These are phyloP conservation scores for Neodiprion virginianus DNA, from an alignment of 1,140 invertebrate genomes.

Conservation along the genomic window DNA sequence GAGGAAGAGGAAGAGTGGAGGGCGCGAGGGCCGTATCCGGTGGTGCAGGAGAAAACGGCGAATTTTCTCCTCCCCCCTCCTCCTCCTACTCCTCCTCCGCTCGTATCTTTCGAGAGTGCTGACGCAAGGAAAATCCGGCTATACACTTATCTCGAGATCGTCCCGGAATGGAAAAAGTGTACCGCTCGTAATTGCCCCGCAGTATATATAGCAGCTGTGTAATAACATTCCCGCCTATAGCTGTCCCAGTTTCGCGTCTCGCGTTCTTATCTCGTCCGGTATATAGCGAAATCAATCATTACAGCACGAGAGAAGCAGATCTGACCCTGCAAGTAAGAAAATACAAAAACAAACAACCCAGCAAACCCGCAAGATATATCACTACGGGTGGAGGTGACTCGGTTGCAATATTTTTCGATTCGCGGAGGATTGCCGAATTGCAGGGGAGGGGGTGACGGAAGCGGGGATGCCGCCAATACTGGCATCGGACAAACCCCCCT, in stretches of 20 bases:
- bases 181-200: not conserved
- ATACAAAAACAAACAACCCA: too few relatives aligned
- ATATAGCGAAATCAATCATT: not conserved
- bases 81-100: too few relatives aligned
- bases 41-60: not conserved
- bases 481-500: not conserved
- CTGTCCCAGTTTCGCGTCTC: not conserved
- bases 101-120: not conserved
- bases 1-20: not conserved
- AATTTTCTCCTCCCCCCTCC: too few relatives aligned
- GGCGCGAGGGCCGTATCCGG: not conserved
- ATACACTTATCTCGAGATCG: not conserved
- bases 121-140: not conserved
- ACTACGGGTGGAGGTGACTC: not conserved
- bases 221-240: not conserved
- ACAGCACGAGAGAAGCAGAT: not conserved
- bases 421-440: not conserved
- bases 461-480: not conserved
- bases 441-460: too few relatives aligned
- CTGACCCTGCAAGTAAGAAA: not conserved
- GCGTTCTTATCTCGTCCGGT: not conserved
- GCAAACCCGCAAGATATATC: too few relatives aligned
- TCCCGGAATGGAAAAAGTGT: not conserved
- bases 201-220: not conserved
- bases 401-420: not conserved